Conservation (phyloP, 2,797 vertebrate genomes). For the Nasua narica region DNA sequence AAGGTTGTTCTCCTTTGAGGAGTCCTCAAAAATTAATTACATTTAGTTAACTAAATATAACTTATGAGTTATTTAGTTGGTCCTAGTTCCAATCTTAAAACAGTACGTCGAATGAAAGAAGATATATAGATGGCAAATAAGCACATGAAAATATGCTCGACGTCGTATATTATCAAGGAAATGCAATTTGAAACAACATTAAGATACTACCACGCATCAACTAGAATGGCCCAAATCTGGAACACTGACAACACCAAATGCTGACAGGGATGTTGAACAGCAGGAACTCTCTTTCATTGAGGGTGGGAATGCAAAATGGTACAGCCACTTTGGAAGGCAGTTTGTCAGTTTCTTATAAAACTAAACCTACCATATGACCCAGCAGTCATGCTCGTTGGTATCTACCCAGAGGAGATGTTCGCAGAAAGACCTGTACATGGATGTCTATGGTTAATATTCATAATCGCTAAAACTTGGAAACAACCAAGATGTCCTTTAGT, state of each 20-base stretch:
- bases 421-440: not conserved
- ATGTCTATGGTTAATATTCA: not conserved
- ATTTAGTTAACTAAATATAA: not conserved
- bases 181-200: not conserved
- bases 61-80: not conserved
- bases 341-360: not conserved
- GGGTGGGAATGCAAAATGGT: not conserved
- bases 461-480: not conserved
- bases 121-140: not conserved
- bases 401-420: not conserved
- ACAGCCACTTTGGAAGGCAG: not conserved
- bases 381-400: not conserved
- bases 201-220: not conserved
- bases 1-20: not conserved
- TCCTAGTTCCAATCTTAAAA: not conserved
- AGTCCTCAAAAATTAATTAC: not conserved
- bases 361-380: not conserved
- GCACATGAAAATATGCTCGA: not conserved
- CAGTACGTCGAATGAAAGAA: not conserved
- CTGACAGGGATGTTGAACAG: not conserved
- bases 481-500: not conserved
- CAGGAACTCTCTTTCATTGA: not conserved
- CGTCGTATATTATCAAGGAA: not conserved
- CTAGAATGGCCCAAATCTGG: not conserved
- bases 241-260: not conserved